Evolutionary conservation across 2,113 vertebrate genomes (phyloP).

Genomic region (Felis catus): DNA sequence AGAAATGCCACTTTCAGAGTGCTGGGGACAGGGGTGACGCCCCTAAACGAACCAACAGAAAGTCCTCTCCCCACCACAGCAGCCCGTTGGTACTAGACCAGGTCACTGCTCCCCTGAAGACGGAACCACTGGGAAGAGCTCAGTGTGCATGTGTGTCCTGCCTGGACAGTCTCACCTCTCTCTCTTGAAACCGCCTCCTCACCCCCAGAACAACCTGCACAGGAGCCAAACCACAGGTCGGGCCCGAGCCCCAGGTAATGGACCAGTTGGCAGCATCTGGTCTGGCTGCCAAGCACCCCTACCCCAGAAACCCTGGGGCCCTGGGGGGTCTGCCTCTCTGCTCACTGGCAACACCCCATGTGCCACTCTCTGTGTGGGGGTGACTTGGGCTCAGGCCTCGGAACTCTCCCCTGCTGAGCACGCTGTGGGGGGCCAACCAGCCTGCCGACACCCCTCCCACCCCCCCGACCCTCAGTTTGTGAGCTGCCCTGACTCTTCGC

Average conservation of each 20-base stretch:
- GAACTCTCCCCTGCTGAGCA: neutral
- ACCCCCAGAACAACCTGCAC: neutral
- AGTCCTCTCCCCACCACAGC: neutral
- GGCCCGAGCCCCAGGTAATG: neutral
- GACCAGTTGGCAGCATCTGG: neutral
- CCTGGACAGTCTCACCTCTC: neutral
- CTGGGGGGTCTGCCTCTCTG: neutral
- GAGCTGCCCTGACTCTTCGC: neutral
- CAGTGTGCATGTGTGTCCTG: fast-evolving
- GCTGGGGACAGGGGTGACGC: neutral
- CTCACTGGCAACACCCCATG: neutral
- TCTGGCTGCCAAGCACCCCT: neutral
- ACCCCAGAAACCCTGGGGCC: neutral
- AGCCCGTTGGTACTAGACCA: too few relatives aligned
- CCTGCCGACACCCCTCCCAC: neutral
- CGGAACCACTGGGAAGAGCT: neutral
- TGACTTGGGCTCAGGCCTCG: neutral
- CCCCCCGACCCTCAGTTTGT: neutral
- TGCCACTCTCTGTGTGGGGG: neutral
- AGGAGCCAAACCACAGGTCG: neutral
- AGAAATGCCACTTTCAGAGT: neutral
- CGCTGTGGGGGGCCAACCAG: neutral
- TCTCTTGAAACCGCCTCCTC: neutral
- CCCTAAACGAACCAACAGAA: neutral
- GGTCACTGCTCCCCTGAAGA: neutral